phyloP scores from a whole-genome alignment of 2,113 vertebrate genomes.

The Heliornis fulica region DNA sequence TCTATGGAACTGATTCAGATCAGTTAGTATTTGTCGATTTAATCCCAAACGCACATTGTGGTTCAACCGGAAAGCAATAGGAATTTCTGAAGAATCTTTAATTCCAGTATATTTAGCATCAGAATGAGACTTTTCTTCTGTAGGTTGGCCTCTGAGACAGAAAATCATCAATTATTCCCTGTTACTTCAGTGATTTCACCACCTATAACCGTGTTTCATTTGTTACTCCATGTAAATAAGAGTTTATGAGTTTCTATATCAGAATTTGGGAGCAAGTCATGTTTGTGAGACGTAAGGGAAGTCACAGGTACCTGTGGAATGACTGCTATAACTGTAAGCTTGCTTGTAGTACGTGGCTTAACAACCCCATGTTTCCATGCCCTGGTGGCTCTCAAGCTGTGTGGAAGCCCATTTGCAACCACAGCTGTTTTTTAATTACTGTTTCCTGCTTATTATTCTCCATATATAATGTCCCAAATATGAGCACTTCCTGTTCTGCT shows the following conservation, averaged over 20 bases:
- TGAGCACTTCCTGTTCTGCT: not conserved
- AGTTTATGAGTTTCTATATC: not conserved
- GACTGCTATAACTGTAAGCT: not conserved
- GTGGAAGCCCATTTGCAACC: not conserved
- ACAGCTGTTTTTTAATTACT: not conserved
- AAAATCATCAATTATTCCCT: not conserved
- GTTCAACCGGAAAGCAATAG: not conserved
- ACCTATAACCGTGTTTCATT: not conserved
- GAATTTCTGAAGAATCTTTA: not conserved
- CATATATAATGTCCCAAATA: not conserved
- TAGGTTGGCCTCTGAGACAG: not conserved
- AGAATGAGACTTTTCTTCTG: not conserved
- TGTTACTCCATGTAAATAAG: not conserved
- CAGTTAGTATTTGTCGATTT: not conserved
- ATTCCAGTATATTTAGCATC: not conserved
- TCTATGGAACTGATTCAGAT: not conserved
- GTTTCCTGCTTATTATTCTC: slow-evolving; percentile 30
- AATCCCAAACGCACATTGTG: not conserved
- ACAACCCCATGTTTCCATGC: not conserved
- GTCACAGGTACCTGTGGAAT: not conserved
- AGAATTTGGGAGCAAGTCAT: not conserved
- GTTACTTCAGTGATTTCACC: not conserved
- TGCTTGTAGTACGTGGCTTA: not conserved
- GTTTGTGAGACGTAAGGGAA: not conserved
- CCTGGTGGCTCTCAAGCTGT: not conserved